These are phyloP conservation scores for Camptogramma bilineatum DNA, from an alignment of 2,888 invertebrate species.

Conservation along the genomic window DNA sequence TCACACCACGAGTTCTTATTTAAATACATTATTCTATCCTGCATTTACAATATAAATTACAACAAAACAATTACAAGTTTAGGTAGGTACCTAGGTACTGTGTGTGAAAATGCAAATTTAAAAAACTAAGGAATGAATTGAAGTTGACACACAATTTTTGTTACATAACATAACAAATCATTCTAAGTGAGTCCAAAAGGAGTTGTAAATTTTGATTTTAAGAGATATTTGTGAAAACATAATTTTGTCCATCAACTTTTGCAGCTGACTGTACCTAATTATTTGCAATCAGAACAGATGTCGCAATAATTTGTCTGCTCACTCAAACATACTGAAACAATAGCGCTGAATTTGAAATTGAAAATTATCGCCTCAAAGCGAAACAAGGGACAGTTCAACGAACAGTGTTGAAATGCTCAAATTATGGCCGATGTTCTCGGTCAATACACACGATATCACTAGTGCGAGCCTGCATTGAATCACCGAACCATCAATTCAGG, in stretches of 20 bases:
- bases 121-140: too few species aligned
- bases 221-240: too few species aligned
- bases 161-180: too few species aligned
- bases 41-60: background rate
- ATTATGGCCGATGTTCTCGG: constrained; percentile 29
- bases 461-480: constrained; percentile 4
- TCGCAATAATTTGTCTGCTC: constrained; percentile 1
- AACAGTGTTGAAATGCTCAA: constrained; percentile 30
- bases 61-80: background rate
- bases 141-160: too few species aligned
- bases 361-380: constrained; percentile 27
- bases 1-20: background rate
- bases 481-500: background rate
- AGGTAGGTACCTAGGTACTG: background rate
- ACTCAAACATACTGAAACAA: constrained; percentile 27
- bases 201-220: too few species aligned
- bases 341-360: constrained; percentile 19
- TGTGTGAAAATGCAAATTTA: background rate
- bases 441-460: constrained; percentile 19
- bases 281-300: background rate
- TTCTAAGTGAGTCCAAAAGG: too few species aligned
- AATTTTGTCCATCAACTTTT: too few species aligned
- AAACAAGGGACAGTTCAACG: constrained; percentile 27
- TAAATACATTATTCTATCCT: background rate
- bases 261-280: background rate